Conservation (phyloP, 1,140 invertebrate species). For the Parasteatoda tepidariorum region DNA sequence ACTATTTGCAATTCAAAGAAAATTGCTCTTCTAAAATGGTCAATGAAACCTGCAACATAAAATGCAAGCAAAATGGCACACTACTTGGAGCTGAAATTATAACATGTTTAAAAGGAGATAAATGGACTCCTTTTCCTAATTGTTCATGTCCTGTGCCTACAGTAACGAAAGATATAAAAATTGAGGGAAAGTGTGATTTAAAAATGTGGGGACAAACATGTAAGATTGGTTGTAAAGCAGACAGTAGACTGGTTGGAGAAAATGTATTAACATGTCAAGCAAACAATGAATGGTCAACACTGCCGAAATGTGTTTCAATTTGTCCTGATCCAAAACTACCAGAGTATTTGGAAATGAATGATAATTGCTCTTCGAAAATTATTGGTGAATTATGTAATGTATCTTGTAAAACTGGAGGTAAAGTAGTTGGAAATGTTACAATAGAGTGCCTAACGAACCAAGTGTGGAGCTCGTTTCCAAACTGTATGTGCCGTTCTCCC, state of each 20-base stretch:
- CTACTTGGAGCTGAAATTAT: not conserved
- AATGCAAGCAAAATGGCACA: not conserved
- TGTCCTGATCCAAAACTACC: not conserved
- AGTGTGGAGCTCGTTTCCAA: not conserved
- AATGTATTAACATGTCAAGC: not conserved
- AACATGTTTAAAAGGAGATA: not conserved
- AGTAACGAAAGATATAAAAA: not conserved
- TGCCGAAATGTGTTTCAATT: not conserved
- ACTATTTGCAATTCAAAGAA: not conserved
- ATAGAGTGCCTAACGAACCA: not conserved
- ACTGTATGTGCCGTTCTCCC: not conserved
- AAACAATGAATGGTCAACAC: not conserved
- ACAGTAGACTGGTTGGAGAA: not conserved
- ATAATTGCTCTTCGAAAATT: not conserved
- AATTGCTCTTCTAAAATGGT: not conserved
- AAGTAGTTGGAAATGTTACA: not conserved
- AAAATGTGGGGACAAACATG: not conserved
- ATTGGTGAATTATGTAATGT: not conserved
- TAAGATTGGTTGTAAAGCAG: not conserved
- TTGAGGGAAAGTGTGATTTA: not conserved
- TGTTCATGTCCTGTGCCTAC: slow-evolving; percentile 5
- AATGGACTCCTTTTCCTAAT: not conserved
- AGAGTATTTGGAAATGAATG: not conserved
- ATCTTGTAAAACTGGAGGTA: not conserved
- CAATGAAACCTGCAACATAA: not conserved